phyloP scores from a whole-genome alignment of 2,113 vertebrate species.

The Mormyrus iriodes region DNA sequence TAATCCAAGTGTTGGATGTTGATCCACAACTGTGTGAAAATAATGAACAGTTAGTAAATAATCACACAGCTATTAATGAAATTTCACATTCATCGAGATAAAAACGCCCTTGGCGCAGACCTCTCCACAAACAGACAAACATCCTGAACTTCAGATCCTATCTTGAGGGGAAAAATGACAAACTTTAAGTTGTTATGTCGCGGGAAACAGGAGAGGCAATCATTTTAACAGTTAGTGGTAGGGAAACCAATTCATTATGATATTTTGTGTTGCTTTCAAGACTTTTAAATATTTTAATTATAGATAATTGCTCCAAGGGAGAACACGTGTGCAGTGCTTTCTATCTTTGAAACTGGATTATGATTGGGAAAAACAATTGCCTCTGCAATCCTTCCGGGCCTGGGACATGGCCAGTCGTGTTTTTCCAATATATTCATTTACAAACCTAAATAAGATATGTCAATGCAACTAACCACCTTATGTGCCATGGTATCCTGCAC shows the following conservation, averaged over 20 bases:
- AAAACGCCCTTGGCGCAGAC: neutral
- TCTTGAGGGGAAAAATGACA: slow-evolving; percentile 31
- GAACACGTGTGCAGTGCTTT: slow-evolving; percentile 30
- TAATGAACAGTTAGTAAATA: neutral
- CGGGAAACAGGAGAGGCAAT: slow-evolving; percentile 32
- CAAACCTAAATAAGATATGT: neutral
- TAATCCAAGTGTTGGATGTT: neutral
- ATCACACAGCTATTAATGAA: neutral
- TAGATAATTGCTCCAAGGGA: slow-evolving; percentile 33
- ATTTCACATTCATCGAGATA: neutral
- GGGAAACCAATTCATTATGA: slow-evolving; percentile 42
- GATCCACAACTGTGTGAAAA: neutral
- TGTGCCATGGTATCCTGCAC: neutral
- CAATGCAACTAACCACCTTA: neutral
- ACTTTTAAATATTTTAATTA: slow-evolving; percentile 44
- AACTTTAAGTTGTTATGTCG: slow-evolving; percentile 42
- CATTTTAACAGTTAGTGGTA: slow-evolving; percentile 33
- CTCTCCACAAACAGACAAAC: neutral
- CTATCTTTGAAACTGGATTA: slow-evolving; percentile 26
- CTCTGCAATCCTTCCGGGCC: neutral
- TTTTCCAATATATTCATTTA: neutral
- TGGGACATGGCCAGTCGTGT: neutral
- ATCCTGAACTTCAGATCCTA: neutral
- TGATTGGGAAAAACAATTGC: slow-evolving; percentile 22
- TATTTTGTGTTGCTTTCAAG: slow-evolving; percentile 35